These are phyloP conservation scores for Lepidothrix coronata DNA, from an alignment of 2,113 vertebrate species.

Conservation along the genomic window DNA sequence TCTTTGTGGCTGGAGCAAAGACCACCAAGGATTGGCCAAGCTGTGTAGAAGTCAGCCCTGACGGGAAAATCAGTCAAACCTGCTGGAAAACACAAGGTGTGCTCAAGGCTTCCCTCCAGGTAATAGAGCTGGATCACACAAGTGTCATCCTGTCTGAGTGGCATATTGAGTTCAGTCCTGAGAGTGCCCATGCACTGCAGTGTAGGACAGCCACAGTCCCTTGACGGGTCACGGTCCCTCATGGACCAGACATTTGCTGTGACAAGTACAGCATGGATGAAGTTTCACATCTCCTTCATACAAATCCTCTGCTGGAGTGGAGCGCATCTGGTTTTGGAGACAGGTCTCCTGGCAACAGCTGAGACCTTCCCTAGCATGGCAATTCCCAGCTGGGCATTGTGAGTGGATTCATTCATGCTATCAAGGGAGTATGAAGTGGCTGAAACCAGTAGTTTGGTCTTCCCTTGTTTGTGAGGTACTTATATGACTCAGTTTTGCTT, in stretches of 20 bases:
- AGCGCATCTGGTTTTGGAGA: not conserved
- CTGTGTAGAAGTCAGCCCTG: not conserved
- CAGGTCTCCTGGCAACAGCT: not conserved
- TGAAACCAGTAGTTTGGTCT: not conserved
- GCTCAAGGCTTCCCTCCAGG: not conserved
- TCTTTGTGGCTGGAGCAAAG: not conserved
- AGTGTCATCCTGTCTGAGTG: not conserved
- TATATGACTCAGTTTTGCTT: not conserved
- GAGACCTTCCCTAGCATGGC: not conserved
- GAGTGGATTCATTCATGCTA: not conserved
- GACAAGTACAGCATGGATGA: not conserved
- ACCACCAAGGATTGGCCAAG: not conserved
- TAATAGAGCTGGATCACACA: not conserved
- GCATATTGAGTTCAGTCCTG: not conserved
- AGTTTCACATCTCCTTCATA: not conserved
- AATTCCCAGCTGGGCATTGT: not conserved
- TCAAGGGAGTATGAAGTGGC: not conserved
- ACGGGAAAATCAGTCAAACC: not conserved
- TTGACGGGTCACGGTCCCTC: rapidly evolving
- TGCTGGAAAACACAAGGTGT: not conserved
- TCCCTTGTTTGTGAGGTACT: not conserved
- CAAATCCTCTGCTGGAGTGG: not conserved
- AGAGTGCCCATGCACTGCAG: not conserved
- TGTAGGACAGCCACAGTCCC: not conserved
- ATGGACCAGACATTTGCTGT: not conserved